Conservation (phyloP, 2,797 vertebrate genomes). For the Gadopsis bispinosus region DNA sequence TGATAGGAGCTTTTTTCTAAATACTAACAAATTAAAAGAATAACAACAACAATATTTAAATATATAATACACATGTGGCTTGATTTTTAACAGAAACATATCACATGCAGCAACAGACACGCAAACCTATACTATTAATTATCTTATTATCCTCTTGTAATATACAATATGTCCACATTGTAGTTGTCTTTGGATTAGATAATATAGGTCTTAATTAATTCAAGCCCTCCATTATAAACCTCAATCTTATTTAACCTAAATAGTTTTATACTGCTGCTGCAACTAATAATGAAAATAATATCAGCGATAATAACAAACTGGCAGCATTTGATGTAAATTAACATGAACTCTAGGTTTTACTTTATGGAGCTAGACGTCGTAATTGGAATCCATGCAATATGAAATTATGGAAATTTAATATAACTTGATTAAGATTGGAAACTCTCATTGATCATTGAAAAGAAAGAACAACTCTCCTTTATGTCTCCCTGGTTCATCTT, state of each 20-base stretch:
- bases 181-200: not conserved
- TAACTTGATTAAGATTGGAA: constrained; percentile 60
- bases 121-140: not conserved
- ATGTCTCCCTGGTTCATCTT: constrained; percentile 42
- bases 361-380: constrained; percentile 21
- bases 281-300: not conserved
- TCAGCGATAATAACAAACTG: not conserved
- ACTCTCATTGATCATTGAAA: constrained; percentile 57
- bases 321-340: constrained; percentile 17
- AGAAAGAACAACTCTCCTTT: constrained; percentile 36
- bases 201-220: not conserved
- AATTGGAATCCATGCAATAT: constrained; percentile 33
- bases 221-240: not conserved
- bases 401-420: constrained; percentile 51
- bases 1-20: not conserved
- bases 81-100: not conserved
- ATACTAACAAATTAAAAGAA: too few species aligned
- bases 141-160: not conserved
- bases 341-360: constrained; percentile 8
- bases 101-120: not conserved
- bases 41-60: not conserved
- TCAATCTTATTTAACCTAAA: not conserved
- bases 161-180: not conserved
- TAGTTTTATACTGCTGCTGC: not conserved
- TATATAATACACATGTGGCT: too few species aligned